These are phyloP conservation scores for Diaperis boleti DNA, from an alignment of 2,888 invertebrate genomes.

Conservation along the genomic window DNA sequence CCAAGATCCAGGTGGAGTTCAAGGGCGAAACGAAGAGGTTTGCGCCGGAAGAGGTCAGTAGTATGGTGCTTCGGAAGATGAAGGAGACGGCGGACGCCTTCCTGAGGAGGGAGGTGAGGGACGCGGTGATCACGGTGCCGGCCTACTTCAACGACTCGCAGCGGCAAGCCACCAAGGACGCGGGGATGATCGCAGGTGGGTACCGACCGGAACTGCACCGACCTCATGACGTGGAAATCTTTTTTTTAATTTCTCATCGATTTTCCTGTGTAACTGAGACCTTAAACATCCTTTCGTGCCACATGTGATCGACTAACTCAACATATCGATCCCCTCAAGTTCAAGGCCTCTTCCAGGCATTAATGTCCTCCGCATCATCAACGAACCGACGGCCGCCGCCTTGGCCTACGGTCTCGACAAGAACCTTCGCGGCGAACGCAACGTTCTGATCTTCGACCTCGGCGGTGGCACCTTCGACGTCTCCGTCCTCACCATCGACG, in stretches of 20 bases:
- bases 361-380: conserved; percentile 85
- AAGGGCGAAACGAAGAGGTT: conserved; percentile 75
- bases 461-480: conserved; percentile 83
- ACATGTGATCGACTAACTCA: not conserved
- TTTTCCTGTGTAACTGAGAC: not conserved
- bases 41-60: conserved; percentile 78
- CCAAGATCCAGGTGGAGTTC: conserved; percentile 76
- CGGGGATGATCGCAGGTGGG: conserved; percentile 70
- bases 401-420: conserved; percentile 80
- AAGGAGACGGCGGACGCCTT: conserved; percentile 66
- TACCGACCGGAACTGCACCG: not conserved
- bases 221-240: not conserved
- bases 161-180: conserved; percentile 85
- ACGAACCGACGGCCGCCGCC: conserved; percentile 84
- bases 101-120: conserved; percentile 73
- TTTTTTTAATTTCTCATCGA: not conserved
- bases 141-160: conserved; percentile 85
- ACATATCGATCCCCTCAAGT: conserved; percentile 6
- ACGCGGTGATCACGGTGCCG: conserved; percentile 83
- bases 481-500: conserved; percentile 85
- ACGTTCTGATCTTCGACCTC: conserved; percentile 77
- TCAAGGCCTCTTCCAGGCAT: conserved; percentile 58
- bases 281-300: not conserved
- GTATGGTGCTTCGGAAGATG: conserved; percentile 75
- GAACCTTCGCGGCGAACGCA: conserved; percentile 74